Conservation (phyloP, 2,888 invertebrate genomes). For the Lasioglossum figueresi region DNA sequence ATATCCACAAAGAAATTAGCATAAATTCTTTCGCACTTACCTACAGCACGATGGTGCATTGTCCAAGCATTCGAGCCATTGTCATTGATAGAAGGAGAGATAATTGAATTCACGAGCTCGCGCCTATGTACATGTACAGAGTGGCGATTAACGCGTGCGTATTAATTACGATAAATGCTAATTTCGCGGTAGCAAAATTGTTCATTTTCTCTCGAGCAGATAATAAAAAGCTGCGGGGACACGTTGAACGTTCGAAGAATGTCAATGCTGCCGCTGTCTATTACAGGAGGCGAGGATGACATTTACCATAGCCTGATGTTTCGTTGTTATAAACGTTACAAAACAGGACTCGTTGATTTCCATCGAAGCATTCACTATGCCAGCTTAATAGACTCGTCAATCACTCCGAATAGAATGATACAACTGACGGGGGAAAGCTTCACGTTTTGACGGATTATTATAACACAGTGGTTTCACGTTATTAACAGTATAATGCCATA, state of each 20-base stretch:
- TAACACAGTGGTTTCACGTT: slow-evolving; percentile 72
- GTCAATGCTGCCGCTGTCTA: slow-evolving; percentile 11
- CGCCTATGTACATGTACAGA: too few relatives aligned
- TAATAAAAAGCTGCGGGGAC: not conserved
- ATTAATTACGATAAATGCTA: not conserved
- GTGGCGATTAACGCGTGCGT: not conserved
- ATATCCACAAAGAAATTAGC: not conserved
- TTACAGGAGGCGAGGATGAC: slow-evolving; percentile 26
- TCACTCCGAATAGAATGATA: slow-evolving; percentile 70
- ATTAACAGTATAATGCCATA: slow-evolving; percentile 70
- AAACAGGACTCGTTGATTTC: slow-evolving; percentile 66
- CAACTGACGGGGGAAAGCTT: slow-evolving; percentile 65
- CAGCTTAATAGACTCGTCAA: slow-evolving; percentile 74
- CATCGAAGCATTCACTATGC: slow-evolving; percentile 63
- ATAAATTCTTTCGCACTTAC: slow-evolving; percentile 7
- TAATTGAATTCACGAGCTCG: not conserved
- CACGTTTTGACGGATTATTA: slow-evolving; percentile 73
- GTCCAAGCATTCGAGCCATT: not conserved
- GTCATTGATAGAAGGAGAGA: not conserved
- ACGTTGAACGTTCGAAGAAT: slow-evolving; percentile 21
- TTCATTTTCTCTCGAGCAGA: too few relatives aligned
- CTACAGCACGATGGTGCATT: not conserved
- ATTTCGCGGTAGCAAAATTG: not conserved
- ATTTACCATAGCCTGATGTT: slow-evolving; percentile 60
- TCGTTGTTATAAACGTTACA: slow-evolving; percentile 67